A percentile compares a stretch with the other conserved stretches of the same genome.
Conservation (phyloP, 2,797 vertebrate genomes). For the Hoplostethus atlanticus region DNA sequence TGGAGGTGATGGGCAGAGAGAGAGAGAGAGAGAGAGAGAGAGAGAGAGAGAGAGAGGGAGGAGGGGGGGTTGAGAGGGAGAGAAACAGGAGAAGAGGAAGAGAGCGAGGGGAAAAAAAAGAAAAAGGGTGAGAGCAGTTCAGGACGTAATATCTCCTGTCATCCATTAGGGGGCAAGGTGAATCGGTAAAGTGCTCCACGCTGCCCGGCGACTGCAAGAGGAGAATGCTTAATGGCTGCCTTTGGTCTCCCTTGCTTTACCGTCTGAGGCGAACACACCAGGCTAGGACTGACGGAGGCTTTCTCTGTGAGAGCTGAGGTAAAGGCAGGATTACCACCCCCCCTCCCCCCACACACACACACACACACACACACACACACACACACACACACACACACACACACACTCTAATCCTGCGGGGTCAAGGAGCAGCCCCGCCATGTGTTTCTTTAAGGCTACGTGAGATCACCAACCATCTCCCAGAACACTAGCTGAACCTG, state of each 20-base stretch:
- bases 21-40: no score
- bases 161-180: conserved; percentile 67
- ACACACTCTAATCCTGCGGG: conserved; percentile 62
- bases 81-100: background rate
- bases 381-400: no score
- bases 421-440: conserved; percentile 61
- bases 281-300: conserved; percentile 2
- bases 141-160: conserved; percentile 54
- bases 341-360: no score
- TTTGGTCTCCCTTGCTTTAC: background rate
- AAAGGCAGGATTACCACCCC: conserved; percentile 68
- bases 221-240: conserved; percentile 65
- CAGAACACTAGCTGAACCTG: conserved; percentile 56
- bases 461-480: conserved; percentile 43
- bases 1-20: background rate
- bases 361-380: no score
- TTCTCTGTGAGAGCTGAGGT: conserved; percentile 52
- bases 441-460: conserved; percentile 64
- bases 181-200: conserved; percentile 51
- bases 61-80: background rate
- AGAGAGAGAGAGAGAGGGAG: background rate
- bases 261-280: conserved; percentile 12
- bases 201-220: conserved; percentile 50
- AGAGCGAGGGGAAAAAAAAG: background rate
- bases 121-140: conserved; percentile 32